Evolutionary conservation across 2,888 invertebrate species (phyloP).

Genomic region (Lithophane socia): DNA sequence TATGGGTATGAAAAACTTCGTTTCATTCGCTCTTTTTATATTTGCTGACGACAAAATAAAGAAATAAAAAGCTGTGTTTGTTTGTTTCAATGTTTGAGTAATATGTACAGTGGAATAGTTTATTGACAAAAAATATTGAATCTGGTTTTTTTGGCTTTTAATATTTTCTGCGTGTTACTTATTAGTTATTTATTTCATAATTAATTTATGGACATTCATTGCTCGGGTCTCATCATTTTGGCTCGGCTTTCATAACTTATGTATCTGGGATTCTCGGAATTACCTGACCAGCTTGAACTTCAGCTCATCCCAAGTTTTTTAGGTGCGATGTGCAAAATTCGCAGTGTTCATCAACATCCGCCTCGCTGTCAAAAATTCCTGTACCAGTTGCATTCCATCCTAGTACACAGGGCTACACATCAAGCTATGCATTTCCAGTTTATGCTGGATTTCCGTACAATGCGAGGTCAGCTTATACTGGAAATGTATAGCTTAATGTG

Average conservation of each 20-base stretch:
- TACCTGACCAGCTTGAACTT: neutral
- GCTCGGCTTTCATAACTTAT: neutral
- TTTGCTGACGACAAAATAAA: conserved; percentile 6
- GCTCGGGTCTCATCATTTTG: neutral
- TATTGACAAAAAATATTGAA: neutral
- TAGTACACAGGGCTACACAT: too few species aligned
- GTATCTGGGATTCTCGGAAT: neutral
- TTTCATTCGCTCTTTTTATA: conserved; percentile 1
- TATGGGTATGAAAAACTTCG: conserved; percentile 5
- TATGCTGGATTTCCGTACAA: too few species aligned
- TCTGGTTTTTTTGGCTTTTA: neutral
- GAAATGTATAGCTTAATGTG: too few species aligned
- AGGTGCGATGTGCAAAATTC: neutral
- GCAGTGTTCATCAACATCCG: neutral
- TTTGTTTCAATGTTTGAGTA: conserved; percentile 3
- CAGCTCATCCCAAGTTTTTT: neutral
- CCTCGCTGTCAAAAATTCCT: neutral
- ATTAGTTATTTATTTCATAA: neutral
- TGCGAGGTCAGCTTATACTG: too few species aligned
- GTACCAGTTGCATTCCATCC: too few species aligned
- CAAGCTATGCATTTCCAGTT: too few species aligned
- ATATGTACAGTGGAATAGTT: neutral
- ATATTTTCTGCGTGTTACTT: neutral
- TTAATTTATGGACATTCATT: neutral
- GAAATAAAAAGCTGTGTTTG: conserved; percentile 1